These are phyloP conservation scores for Hemitrygon akajei DNA, from an alignment of 2,797 vertebrate genomes.

Conservation along the genomic window DNA sequence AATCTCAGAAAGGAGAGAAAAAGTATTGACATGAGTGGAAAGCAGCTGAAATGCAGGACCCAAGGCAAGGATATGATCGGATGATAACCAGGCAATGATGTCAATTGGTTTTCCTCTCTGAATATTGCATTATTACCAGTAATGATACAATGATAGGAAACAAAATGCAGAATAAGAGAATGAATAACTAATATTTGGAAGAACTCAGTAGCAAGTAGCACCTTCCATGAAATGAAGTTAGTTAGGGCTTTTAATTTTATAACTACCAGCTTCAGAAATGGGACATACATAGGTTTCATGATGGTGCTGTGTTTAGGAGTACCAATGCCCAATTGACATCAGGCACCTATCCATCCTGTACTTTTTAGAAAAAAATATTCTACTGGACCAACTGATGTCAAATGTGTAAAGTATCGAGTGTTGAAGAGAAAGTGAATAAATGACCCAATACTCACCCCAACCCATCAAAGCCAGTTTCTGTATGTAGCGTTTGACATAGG, in stretches of 20 bases:
- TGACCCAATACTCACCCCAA: constrained; percentile 67
- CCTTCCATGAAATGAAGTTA: neutral
- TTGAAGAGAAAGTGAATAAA: neutral
- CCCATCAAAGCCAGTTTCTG: constrained; percentile 64
- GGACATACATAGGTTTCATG: neutral
- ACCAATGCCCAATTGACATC: neutral
- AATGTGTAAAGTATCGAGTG: too few species aligned
- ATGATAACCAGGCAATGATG: neutral
- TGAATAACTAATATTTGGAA: neutral
- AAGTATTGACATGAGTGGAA: neutral
- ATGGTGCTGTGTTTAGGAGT: neutral
- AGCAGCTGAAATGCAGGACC: neutral
- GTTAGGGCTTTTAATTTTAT: neutral
- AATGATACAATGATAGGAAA: neutral
- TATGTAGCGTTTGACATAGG: constrained; percentile 63
- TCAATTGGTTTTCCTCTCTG: neutral
- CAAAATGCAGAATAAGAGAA: neutral
- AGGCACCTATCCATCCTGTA: neutral
- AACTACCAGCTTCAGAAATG: neutral
- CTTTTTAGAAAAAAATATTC: neutral
- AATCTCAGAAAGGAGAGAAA: too few species aligned
- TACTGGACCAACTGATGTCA: neutral
- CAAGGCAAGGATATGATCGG: neutral
- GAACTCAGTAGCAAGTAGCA: neutral
- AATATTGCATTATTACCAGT: neutral